Percentiles rank a stretch among this genome's conserved stretches.
Conservation (phyloP, 2,888 invertebrate species). For the Synergus itoensis region DNA sequence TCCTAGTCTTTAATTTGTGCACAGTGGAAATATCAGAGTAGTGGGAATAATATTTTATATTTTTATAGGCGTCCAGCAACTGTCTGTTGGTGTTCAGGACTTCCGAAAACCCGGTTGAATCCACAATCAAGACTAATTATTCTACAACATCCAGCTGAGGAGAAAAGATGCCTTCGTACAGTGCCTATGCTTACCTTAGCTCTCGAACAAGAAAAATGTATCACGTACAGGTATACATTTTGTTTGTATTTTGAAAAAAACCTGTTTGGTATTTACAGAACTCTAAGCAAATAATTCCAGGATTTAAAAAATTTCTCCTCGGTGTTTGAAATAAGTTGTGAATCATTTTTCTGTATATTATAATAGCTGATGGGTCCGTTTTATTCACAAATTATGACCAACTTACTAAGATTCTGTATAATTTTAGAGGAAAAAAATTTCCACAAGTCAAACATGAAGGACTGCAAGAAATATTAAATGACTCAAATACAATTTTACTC, state of each 20-base stretch:
- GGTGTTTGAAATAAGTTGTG: neutral
- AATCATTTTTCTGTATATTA: neutral
- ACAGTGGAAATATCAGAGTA: neutral
- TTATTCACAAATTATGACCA: neutral
- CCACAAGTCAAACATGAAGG: slow-evolving; percentile 84
- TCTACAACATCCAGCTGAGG: slow-evolving; percentile 96
- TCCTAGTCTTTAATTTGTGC: no score
- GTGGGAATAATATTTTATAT: neutral
- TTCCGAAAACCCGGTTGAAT: slow-evolving; percentile 85
- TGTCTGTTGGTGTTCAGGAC: slow-evolving; percentile 94
- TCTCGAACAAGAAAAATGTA: slow-evolving; percentile 86
- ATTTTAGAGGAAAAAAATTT: slow-evolving; percentile 91
- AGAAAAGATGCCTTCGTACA: slow-evolving; percentile 92
- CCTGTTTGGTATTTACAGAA: no score
- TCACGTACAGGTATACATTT: slow-evolving; percentile 75
- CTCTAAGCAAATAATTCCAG: no score
- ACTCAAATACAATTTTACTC: slow-evolving; percentile 86
- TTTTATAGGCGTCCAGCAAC: slow-evolving; percentile 86
- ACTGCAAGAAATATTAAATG: slow-evolving; percentile 83
- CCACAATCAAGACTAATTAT: slow-evolving; percentile 88
- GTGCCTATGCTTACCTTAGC: slow-evolving; percentile 93
- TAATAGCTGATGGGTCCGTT: neutral
- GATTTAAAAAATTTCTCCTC: no score
- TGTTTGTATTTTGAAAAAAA: neutral
- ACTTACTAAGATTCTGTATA: neutral